Base-by-base conservation (phyloP, 2,888 invertebrate species). In the Notocelia uddmanniana region DNA sequence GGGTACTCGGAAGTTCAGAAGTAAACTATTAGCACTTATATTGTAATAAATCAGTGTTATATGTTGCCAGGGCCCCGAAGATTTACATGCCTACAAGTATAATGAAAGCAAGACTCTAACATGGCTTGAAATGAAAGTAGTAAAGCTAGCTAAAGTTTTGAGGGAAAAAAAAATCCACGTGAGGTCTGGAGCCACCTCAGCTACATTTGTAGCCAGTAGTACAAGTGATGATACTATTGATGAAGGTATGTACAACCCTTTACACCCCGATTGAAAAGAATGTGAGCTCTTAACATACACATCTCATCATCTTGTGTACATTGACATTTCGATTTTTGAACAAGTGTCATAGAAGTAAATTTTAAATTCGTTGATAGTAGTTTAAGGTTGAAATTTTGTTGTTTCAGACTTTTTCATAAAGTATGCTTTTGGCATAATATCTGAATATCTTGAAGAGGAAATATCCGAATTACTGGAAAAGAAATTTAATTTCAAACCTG, bases 371-470 rank as follows among this genome's bases (percentile, higher is more conserved):
- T n/a, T n/a, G n/a, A n/a, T n/a, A n/a, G n/a, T 31, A 31, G 31
- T 31, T 31, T 31, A 5, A 31, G 31, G 45, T 59, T 18, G 1
- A 31, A 41, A 21, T 76, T 19, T 58, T 69, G 75, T 67, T 80
- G 67, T 92, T 90, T 34, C 86, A 96, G 96, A 96, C 79, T 92
- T 94, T 62, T 96, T 96, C 83, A 82, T 96, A 55, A 95, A 95
- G 81, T 97, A 96, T 92, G 97, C 97, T 0, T 95, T 96, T 85
- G 97, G 97, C 13, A 96, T 97, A 74, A 93, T 98, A 58, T 96
- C 97, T 0, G 97, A 97, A 80, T 98, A 98, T 85, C 90, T 98
- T 37, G 94, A 96, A 80, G 95, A 96, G 57, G 96, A 96, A 76
- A 85, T 97, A 67, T 94, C 95, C 68, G 94, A 94, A 69, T 94